Base-by-base conservation (phyloP, 2,797 vertebrate species). In the Pipistrellus kuhlii region DNA sequence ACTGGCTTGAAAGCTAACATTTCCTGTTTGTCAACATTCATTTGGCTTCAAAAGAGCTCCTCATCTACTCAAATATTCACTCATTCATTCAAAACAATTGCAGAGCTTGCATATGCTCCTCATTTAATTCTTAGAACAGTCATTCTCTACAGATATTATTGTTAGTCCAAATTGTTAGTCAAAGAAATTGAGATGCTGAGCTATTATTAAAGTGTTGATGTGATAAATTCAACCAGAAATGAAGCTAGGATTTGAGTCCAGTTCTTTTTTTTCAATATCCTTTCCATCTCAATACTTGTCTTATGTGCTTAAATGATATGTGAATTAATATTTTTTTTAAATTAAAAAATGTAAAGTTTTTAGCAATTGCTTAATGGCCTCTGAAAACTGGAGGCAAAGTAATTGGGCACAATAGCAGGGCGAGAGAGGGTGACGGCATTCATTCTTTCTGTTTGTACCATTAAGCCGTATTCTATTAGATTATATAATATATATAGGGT, bases 311-410 rank as follows among this genome's bases (percentile, higher is more conserved):
- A 66, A 18, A 7, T 53, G 41, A 2, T 83, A 66, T 6, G 46
- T 69, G 53, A 76, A 72, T 13, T 35, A 55, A 84, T 73, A 8
- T 12, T 32, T 88, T 32, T 88, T 87, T 85, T 81, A 3, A 86
- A 23, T 81, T 83, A 27, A 76, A 93, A 81, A 69, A 46, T 25
- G 15, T 41, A 4, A 57, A 87, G 3, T 71, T 82, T 69, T 72
- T 41, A 73, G 25, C 23, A 91, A 77, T 93, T 90, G 81, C 30
- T 86, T 91, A 85, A 80, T 73, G 72, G 59, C 12, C 25, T 87
- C 25, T 84, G 14, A 88, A 86, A 89, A 86, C 44, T 86, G 57
- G 5, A 53, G 32, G 17, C 9, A 86, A 51, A 7, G 1, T 30
- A 64, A 73, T 13, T 11, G 32, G 11, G 8, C 20, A 30, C 6